A percentile compares a stretch with the other conserved stretches of the same genome.
These are phyloP conservation scores for Bombus difficillimus DNA, from an alignment of 1,140 invertebrate genomes.

Conservation along the genomic window DNA sequence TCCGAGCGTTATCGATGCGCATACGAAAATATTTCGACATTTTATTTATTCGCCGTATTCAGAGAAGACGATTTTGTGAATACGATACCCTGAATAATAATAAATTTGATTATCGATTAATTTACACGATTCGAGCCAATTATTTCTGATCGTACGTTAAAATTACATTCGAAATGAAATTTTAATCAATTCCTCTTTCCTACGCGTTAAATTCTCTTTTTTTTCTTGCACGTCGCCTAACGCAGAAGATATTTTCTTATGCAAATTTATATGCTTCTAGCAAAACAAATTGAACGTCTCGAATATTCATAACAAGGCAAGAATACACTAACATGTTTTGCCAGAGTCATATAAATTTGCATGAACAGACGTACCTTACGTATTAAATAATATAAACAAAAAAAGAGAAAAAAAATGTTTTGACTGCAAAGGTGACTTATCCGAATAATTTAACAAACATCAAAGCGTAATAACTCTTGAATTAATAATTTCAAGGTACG, in stretches of 20 bases:
- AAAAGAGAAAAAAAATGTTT: no score
- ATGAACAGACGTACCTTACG: no score
- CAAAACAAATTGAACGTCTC: background rate
- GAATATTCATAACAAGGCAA: background rate
- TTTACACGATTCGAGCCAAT: background rate
- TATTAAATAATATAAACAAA: no score
- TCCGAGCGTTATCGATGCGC: background rate
- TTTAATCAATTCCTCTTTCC: rapidly evolving
- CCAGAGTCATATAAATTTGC: no score
- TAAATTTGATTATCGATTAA: background rate
- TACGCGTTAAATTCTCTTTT: background rate
- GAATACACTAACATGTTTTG: no score
- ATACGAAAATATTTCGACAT: no score
- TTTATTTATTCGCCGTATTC: background rate
- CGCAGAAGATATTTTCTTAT: background rate
- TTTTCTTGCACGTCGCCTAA: background rate
- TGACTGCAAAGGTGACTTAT: no score
- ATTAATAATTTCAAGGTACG: no score
- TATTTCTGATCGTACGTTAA: background rate
- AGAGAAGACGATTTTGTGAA: background rate
- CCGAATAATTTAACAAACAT: background rate
- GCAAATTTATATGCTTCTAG: background rate
- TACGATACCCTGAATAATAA: background rate
- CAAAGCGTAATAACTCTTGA: background rate
- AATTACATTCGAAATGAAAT: background rate